Base-by-base conservation (phyloP, 2,797 vertebrate species). In the Rhinella marina region DNA sequence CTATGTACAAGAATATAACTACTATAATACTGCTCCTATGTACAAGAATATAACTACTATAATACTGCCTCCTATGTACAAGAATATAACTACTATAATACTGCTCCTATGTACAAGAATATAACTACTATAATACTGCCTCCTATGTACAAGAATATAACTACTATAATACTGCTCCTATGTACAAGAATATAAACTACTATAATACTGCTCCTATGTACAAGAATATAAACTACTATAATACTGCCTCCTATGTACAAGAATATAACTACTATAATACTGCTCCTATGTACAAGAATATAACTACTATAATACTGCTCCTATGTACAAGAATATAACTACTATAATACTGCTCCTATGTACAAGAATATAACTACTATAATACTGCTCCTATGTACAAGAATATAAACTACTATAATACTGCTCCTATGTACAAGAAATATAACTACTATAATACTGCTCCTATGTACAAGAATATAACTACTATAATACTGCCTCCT, bases 1-100 rank as follows among this genome's bases (percentile, higher is more conserved):
- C 68, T 72, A 72, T 72, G 10, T 72, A 72, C 32, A 73, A 48
- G 70, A 73, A 73, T 73, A 73, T 48, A 73, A 41, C 70, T 73
- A 41, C 70, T 73, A 73, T 73, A 73, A 73, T 73, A 73, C 70
- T 73, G 70, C 29, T 21, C 32, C 70, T 73, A 73, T 73, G 1
- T 73, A 73, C 29, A 73, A 73, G 70, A 73, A 41, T 73, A 73
- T 72, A 68, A 73, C 68, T 72, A 72, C 68, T 72, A 72, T 68
- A 41, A 72, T 72, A 72, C 68, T 72, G 29, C 61, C 29, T 7
- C 27, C 68, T 72, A 41, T 32, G 25, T 41, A 72, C 14, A 72
- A 19, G 29, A 72, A 72, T 72, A 72, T 41, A 68, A 73, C 70
- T 73, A 73, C 29, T 41, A 73, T 21, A 73, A 73, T 73, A 48